Conservation (phyloP, 2,888 invertebrate genomes). For the Spodoptera exigua region DNA sequence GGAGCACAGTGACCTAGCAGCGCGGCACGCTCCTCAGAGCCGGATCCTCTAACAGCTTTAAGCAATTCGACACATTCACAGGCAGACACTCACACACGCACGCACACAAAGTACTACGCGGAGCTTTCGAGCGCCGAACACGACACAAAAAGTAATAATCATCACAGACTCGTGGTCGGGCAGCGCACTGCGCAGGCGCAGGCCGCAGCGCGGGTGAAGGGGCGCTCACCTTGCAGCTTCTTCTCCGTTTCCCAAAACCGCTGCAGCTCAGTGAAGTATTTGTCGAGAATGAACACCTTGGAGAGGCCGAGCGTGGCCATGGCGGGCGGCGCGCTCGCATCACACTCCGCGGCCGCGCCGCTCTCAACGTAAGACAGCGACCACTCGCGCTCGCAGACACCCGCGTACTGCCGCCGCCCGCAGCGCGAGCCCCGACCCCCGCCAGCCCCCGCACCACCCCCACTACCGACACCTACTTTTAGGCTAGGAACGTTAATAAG, state of each 20-base stretch:
- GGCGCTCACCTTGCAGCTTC: slow-evolving; percentile 96
- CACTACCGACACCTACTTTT: slow-evolving; percentile 65
- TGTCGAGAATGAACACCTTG: slow-evolving; percentile 99
- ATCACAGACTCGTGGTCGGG: slow-evolving; percentile 58
- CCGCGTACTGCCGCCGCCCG: slow-evolving; percentile 63
- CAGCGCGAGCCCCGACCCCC: slow-evolving; percentile 32
- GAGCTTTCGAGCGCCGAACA: slow-evolving; percentile 69
- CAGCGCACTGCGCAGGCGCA: slow-evolving; percentile 45
- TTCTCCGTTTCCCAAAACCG: slow-evolving; percentile 99
- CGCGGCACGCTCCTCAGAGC: slow-evolving; percentile 21
- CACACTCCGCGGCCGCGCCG: slow-evolving; percentile 82
- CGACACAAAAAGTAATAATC: slow-evolving; percentile 66
- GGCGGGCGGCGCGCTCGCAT: slow-evolving; percentile 85
- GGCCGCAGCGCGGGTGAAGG: slow-evolving; percentile 40
- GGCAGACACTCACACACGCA: slow-evolving; percentile 53
- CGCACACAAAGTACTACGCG: slow-evolving; percentile 46
- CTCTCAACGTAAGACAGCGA: slow-evolving; percentile 71
- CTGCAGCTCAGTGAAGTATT: slow-evolving; percentile 98
- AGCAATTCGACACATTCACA: slow-evolving; percentile 49
- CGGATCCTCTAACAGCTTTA: slow-evolving; percentile 48
- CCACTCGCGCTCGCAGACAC: slow-evolving; percentile 72
- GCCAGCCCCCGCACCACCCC: slow-evolving; percentile 40
- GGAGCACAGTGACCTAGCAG: slow-evolving; percentile 4
- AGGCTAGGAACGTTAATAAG: slow-evolving; percentile 55
- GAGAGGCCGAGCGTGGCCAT: slow-evolving; percentile 99